These are phyloP conservation scores for Zaprionus africanus DNA, from an alignment of 1,140 invertebrate genomes.

Conservation along the genomic window DNA sequence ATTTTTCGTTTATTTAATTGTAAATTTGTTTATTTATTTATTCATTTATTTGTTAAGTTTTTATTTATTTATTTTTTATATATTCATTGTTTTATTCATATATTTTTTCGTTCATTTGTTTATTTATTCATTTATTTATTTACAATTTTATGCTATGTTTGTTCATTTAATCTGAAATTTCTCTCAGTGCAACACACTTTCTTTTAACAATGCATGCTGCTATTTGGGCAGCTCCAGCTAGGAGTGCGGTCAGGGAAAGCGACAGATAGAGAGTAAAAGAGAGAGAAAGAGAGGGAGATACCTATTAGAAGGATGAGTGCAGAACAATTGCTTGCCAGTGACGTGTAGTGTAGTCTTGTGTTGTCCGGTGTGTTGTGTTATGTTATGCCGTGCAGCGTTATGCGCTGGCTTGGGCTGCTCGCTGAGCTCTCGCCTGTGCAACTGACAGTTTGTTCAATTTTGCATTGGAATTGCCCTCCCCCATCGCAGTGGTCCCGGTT, in stretches of 20 bases:
- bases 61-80: not conserved
- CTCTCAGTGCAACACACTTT: not conserved
- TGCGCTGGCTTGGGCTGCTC: conserved; percentile 17
- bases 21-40: not conserved
- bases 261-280: not conserved
- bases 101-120: too few relatives aligned
- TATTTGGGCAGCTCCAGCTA: not conserved
- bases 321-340: conserved; percentile 38
- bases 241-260: not conserved
- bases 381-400: conserved; percentile 24
- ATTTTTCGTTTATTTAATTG: too few relatives aligned
- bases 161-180: not conserved
- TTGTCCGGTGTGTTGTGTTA: conserved; percentile 19
- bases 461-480: conserved; percentile 27
- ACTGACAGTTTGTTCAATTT: conserved; percentile 56
- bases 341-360: conserved; percentile 42
- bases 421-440: conserved; percentile 25
- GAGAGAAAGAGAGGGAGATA: not conserved
- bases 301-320: conserved; percentile 9
- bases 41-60: not conserved
- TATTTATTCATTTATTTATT: not conserved
- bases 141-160: too few relatives aligned
- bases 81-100: not conserved
- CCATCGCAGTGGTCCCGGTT: conserved; percentile 2
- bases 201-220: not conserved